phyloP scores from a whole-genome alignment of 2,888 invertebrate species.

The Papilio elwesi region DNA sequence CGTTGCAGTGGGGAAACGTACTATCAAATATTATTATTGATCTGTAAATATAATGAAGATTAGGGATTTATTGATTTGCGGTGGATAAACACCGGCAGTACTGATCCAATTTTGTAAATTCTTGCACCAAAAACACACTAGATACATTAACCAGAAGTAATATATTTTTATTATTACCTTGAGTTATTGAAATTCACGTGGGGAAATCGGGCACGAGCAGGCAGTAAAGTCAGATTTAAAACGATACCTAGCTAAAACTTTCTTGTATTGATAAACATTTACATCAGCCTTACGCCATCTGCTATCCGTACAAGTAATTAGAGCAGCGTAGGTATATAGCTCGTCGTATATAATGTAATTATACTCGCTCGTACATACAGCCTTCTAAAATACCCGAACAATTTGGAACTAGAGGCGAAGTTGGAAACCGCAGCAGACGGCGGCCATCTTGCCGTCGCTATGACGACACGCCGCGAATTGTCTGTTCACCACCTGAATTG shows the following conservation, averaged over 20 bases:
- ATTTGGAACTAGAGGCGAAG: constrained; percentile 82
- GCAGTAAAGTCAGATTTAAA: background rate
- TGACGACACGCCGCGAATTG: constrained; percentile 76
- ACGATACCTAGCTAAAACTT: no score
- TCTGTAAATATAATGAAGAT: no score
- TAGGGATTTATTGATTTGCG: no score
- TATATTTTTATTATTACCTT: no score
- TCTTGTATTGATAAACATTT: background rate
- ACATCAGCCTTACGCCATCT: constrained; percentile 39
- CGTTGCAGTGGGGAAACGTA: no score
- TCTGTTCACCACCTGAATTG: constrained; percentile 75
- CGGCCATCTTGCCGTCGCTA: constrained; percentile 79
- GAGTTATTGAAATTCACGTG: no score
- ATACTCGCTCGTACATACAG: constrained; percentile 77
- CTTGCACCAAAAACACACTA: no score
- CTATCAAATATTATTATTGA: no score
- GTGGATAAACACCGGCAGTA: no score
- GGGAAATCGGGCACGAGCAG: no score
- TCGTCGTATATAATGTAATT: constrained; percentile 78
- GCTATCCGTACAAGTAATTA: constrained; percentile 76
- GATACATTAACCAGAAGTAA: no score
- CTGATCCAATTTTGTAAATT: no score
- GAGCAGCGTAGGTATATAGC: constrained; percentile 73
- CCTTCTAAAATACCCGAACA: constrained; percentile 80
- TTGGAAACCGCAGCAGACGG: constrained; percentile 80